Evolutionary conservation across 2,888 invertebrate genomes (phyloP), one percentile per base, ranked within the genome.

Genomic region (Morpho achilles): DNA sequence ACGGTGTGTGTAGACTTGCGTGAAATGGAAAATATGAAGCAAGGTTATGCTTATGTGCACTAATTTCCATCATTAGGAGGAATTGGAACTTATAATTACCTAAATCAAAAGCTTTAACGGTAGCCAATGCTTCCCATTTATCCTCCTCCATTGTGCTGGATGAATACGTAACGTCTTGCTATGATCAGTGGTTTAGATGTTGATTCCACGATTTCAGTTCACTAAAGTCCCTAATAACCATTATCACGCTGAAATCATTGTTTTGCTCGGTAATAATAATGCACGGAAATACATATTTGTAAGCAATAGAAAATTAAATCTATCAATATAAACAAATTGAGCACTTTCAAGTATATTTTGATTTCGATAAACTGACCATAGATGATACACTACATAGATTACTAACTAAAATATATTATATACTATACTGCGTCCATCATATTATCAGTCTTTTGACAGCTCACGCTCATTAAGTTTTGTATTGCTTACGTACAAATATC

Each of bases 31-130:
- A 32, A 32, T 32, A 32, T 32, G 4, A 5, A 32, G 32, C 63
- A 61, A 61, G 65, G 59, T 60, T 63, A 16, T 16, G 61, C 43
- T 60, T 63, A 16, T 16, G 61, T 46, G 8, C 43, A 32, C 22
- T 46, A 50, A 46, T 10, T n/a, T 46, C 44, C 2, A 50, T 32
- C 32, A 53, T 40, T 22, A 46, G 3, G 32, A 32, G 32, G 0
- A 41, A 56, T 40, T 47, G 32, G 6, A 3, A 54, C 47, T 10
- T 8, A 8, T 51, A 44, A 32, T 64, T 73, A 88, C 89, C 89
- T 70, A 85, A 75, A 72, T 89, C 90, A 66, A 90, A 90, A n/a
- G 86, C 75, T 72, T 89, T 88, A 7, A 88, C 76, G 1, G 90
- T 90, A 23, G 87, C 78, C 58, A 90, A 73, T 58, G 85, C 78